phyloP scores from a whole-genome alignment of 2,113 vertebrate species.

The Copsychus sechellarum region DNA sequence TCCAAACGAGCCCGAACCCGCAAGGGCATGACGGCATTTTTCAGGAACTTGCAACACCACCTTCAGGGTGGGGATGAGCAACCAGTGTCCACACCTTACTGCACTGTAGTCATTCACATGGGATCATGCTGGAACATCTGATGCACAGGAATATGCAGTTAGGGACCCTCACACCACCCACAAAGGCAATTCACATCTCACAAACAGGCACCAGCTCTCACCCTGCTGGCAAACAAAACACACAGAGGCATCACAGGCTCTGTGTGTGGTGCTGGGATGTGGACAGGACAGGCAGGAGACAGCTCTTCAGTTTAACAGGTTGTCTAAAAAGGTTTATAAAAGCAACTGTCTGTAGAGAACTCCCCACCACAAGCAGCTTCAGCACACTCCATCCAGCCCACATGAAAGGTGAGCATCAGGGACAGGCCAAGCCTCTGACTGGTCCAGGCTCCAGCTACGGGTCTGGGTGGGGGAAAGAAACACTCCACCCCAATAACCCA shows the following conservation, averaged over 20 bases:
- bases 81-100: constrained; percentile 22
- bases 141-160: neutral
- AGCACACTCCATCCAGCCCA: neutral
- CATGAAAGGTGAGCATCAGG: neutral
- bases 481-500: neutral
- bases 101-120: neutral
- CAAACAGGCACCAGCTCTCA: neutral
- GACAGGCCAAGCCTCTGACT: neutral
- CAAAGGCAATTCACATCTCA: neutral
- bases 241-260: neutral
- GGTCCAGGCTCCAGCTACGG: neutral
- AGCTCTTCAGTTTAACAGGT: neutral
- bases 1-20: constrained; percentile 8
- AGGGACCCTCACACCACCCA: neutral
- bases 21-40: constrained; percentile 33
- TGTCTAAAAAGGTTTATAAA: neutral
- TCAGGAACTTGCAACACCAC: constrained; percentile 40
- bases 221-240: neutral
- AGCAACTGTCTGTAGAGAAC: neutral
- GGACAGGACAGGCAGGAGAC: neutral
- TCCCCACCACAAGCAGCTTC: neutral
- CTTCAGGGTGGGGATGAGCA: constrained; percentile 48
- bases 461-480: neutral
- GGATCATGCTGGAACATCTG: neutral
- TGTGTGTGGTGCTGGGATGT: neutral